Conservation (phyloP, 2,797 vertebrate genomes). For the Myotis daubentonii region DNA sequence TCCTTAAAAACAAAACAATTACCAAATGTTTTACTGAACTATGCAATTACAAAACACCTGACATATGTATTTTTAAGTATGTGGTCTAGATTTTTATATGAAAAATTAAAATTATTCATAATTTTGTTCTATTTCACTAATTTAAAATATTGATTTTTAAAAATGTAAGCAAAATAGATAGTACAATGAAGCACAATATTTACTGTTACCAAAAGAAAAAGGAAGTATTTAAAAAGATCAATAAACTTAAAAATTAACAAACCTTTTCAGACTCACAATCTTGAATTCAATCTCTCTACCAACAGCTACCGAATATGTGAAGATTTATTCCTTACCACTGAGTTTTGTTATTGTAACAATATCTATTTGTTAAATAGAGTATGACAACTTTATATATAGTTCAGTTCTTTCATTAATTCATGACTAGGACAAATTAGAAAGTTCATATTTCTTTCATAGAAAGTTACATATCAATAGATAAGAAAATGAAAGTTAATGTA, state of each 20-base stretch:
- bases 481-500: constrained; percentile 45
- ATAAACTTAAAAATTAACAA: constrained; percentile 32
- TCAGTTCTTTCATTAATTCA: constrained; percentile 43
- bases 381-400: background rate
- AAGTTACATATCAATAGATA: constrained; percentile 5
- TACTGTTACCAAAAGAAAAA: constrained; percentile 50
- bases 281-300: constrained; percentile 45
- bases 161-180: constrained; percentile 27
- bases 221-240: background rate
- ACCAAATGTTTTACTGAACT: background rate
- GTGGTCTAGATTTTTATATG: constrained; percentile 24
- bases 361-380: background rate
- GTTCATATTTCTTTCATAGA: constrained; percentile 25
- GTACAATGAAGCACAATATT: constrained; percentile 24
- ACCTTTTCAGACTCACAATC: constrained; percentile 20
- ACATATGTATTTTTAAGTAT: constrained; percentile 24
- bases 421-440: constrained; percentile 30
- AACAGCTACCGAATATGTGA: background rate
- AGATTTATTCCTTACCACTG: constrained; percentile 35
- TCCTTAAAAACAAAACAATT: constrained; percentile 5
- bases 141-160: background rate
- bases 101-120: constrained; percentile 50
- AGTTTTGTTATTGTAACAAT: background rate
- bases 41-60: background rate
- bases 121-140: background rate